These are phyloP conservation scores for Epiblema foenella DNA, from an alignment of 2,888 invertebrate species.

Conservation along the genomic window DNA sequence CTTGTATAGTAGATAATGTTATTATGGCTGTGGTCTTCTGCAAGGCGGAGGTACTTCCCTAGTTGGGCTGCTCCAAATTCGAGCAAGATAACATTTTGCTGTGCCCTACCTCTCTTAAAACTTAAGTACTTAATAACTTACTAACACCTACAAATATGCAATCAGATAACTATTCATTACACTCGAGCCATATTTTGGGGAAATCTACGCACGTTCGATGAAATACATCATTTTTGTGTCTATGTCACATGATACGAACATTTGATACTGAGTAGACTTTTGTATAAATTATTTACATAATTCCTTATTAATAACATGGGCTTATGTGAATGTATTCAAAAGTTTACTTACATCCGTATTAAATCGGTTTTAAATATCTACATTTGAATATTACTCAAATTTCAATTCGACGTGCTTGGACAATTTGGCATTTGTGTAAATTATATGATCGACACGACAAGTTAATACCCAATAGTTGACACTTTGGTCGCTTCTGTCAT, in stretches of 20 bases:
- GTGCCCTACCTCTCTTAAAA: too few relatives aligned
- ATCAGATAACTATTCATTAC: too few relatives aligned
- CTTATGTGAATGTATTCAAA: too few relatives aligned
- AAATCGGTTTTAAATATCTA: not conserved
- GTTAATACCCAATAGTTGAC: too few relatives aligned
- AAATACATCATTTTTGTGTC: conserved; percentile 8
- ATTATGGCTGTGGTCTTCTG: too few relatives aligned
- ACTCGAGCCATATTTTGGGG: conserved; percentile 4
- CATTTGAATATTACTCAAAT: conserved; percentile 6
- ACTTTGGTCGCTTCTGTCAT: too few relatives aligned
- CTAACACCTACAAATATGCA: too few relatives aligned
- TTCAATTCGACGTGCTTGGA: conserved; percentile 3
- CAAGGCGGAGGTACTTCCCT: too few relatives aligned
- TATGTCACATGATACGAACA: conserved; percentile 28
- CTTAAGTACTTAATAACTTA: too few relatives aligned
- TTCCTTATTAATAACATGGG: not conserved
- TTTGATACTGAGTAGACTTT: not conserved
- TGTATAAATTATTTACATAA: not conserved
- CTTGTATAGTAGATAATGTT: too few relatives aligned
- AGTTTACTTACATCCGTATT: not conserved
- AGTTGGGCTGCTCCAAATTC: too few relatives aligned
- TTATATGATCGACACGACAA: not conserved
- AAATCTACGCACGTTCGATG: conserved; percentile 1
- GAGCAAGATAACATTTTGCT: too few relatives aligned
- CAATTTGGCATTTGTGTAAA: conserved; percentile 1